These are phyloP conservation scores for Ceyx margarethae DNA, from an alignment of 2,113 vertebrate species.

Conservation along the genomic window DNA sequence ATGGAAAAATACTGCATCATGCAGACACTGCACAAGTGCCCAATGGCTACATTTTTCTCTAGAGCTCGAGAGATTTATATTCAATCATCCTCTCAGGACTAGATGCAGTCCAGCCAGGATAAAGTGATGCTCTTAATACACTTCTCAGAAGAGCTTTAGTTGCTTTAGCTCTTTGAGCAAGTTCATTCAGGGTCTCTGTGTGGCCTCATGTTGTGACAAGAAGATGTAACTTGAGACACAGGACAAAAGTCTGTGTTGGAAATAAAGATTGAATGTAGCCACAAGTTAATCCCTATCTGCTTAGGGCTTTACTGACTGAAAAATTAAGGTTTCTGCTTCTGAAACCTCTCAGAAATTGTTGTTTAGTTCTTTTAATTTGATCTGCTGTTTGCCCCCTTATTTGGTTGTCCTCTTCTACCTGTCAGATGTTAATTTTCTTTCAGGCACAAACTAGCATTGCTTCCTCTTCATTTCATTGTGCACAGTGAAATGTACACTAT, in stretches of 20 bases:
- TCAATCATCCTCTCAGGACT: background rate
- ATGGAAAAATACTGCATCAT: background rate
- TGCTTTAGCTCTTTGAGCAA: background rate
- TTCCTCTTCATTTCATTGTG: background rate
- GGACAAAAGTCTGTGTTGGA: background rate
- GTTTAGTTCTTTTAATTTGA: background rate
- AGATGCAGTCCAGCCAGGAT: conserved; percentile 5
- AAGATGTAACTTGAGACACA: background rate
- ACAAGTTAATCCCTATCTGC: background rate
- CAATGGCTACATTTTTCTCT: background rate
- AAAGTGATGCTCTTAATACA: background rate
- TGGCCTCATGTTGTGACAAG: background rate
- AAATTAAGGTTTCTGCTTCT: background rate
- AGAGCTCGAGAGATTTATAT: conserved; percentile 17
- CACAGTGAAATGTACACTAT: background rate
- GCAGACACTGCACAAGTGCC: background rate
- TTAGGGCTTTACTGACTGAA: background rate
- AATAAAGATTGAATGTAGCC: background rate
- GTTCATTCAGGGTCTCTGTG: conserved; percentile 28
- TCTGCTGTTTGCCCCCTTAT: background rate
- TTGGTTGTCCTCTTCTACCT: background rate
- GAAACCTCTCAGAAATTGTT: background rate
- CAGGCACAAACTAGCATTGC: background rate
- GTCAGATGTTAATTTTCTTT: background rate
- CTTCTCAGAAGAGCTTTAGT: conserved; percentile 17